Evolutionary conservation across 2,113 vertebrate genomes (phyloP).

Genomic region (Calyptommatus sinebrachiatus): DNA sequence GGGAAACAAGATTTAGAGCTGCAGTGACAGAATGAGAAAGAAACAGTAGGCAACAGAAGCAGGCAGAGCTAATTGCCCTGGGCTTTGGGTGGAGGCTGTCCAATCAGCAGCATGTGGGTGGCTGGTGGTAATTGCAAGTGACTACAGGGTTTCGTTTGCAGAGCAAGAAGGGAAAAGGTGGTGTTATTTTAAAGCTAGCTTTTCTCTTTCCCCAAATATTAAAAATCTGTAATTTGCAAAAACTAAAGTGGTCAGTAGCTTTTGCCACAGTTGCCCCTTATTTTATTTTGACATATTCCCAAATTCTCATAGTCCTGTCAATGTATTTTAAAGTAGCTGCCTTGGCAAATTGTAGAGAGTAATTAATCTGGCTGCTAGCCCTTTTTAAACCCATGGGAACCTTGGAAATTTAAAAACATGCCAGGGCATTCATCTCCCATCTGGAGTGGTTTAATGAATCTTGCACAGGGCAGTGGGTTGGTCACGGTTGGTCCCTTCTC

Average conservation of each 20-base stretch:
- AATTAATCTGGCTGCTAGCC: neutral
- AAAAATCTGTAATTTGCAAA: neutral
- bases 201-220: neutral
- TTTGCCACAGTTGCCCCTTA: neutral
- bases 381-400: too few species aligned
- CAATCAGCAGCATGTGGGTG: too few species aligned
- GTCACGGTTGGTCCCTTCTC: too few species aligned
- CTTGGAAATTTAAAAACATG: too few species aligned
- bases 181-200: neutral
- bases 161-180: neutral
- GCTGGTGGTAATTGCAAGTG: neutral
- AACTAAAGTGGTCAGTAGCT: neutral
- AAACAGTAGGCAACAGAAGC: neutral
- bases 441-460: too few species aligned
- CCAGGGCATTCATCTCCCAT: too few species aligned
- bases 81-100: neutral
- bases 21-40: neutral
- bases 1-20: neutral
- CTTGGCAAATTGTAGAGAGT: neutral
- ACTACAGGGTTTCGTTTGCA: neutral
- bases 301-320: neutral
- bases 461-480: too few species aligned
- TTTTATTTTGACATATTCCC: neutral
- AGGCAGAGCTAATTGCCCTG: neutral
- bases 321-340: neutral